Base-by-base conservation (phyloP, 2,888 invertebrate species). In the Drosophila hamatofila region DNA sequence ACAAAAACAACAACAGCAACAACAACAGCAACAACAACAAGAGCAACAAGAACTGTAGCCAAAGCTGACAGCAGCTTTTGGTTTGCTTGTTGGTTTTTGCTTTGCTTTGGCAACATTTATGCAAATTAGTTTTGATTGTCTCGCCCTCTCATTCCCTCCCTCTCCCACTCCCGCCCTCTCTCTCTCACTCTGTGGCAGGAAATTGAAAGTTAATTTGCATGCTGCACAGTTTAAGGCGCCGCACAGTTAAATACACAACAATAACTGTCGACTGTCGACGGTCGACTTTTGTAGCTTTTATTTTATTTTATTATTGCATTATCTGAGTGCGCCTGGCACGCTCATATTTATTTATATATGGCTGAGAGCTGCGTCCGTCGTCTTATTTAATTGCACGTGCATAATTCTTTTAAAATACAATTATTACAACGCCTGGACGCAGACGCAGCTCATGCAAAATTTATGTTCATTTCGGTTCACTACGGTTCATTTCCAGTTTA, bases 151-250 rank as follows among this genome's bases (percentile, higher is more conserved):
- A 4, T 14, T 14, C 39, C 0, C 27, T 9, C 27, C 1, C 46
- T 16, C 41, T 25, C 35, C 7, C 33, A 4, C 35, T 14, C 35
- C 7, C 33, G 3, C 35, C 9, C 39, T 39, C 23, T 7, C 23
- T 9, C 61, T 16, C 39, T 25, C 30, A 7, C 37, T 27, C 39
- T 12, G 27, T 14, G 35, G 37, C 52, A 65, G 84, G 76, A 90
- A 89, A 89, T 90, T 89, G 90, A 90, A 90, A 89, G 89, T 89
- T 90, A 86, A 89, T 89, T 88, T 89, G 89, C 83, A 86, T 81
- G 78, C 72, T 73, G 84, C 78, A 80, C 75, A 75, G 76, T 82
- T 84, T 80, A 78, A 77, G 78, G 81, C 88, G 75, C 67, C 76
- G 69, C 80, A 69, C 77, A 83, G 83, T 83, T 83, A 87, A 87